A percentile compares a stretch with the other conserved stretches of the same genome.
phyloP scores from a whole-genome alignment of 1,140 invertebrate genomes.

The Drosophila bocqueti region DNA sequence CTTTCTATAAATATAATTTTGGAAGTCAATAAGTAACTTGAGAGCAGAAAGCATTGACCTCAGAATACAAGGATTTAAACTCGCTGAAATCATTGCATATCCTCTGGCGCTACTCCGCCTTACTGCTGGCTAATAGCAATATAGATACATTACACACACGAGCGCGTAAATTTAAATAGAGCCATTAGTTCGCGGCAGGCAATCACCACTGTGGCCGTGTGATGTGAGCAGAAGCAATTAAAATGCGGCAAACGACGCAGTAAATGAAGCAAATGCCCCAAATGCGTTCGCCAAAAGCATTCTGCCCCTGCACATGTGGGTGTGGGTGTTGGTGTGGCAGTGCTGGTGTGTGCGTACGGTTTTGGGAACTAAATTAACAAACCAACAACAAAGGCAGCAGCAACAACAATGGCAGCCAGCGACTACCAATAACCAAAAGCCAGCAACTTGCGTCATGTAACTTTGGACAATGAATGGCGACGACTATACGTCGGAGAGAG shows the following conservation, averaged over 20 bases:
- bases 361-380: slow-evolving; percentile 78
- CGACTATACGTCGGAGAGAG: slow-evolving; percentile 8
- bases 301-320: slow-evolving; percentile 25
- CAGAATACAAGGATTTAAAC: not conserved
- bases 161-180: not conserved
- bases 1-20: not conserved
- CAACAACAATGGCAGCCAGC: slow-evolving; percentile 32
- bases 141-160: not conserved
- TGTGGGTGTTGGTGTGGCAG: slow-evolving; percentile 19
- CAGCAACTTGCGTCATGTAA: slow-evolving; percentile 63
- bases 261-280: slow-evolving; percentile 81
- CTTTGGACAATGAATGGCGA: slow-evolving; percentile 68
- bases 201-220: slow-evolving; percentile 37
- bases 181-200: slow-evolving; percentile 5
- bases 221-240: slow-evolving; percentile 77
- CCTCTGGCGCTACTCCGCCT: not conserved
- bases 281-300: slow-evolving; percentile 79
- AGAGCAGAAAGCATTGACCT: not conserved
- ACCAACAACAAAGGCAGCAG: slow-evolving; percentile 36
- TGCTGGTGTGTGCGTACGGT: slow-evolving; percentile 33
- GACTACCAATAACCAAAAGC: slow-evolving; percentile 78
- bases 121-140: not conserved
- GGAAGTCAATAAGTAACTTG: not conserved
- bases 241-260: slow-evolving; percentile 82
- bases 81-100: not conserved